phyloP scores from a whole-genome alignment of 2,888 invertebrate species.

The Trissoscelio sp. region DNA sequence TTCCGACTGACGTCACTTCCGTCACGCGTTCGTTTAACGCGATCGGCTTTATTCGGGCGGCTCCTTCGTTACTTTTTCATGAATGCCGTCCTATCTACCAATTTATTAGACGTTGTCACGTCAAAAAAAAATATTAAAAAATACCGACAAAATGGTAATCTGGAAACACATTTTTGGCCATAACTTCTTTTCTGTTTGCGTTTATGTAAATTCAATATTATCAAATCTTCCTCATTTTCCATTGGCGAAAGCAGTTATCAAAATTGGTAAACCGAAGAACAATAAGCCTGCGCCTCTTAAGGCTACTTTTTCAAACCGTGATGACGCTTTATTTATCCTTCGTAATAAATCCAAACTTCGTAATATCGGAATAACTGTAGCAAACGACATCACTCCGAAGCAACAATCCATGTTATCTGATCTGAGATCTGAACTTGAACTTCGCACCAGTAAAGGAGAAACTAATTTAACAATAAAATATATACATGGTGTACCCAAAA shows the following conservation, averaged over 20 bases:
- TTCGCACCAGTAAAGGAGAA: background rate
- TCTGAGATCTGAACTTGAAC: background rate
- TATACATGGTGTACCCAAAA: background rate
- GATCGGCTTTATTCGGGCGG: too few relatives aligned
- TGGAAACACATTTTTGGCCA: too few relatives aligned
- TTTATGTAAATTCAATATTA: constrained; percentile 9
- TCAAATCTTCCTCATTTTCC: constrained; percentile 20
- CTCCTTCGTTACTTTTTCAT: too few relatives aligned
- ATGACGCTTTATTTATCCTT: constrained; percentile 10
- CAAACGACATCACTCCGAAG: constrained; percentile 25
- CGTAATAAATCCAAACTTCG: constrained; percentile 2
- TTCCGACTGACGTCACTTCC: too few relatives aligned
- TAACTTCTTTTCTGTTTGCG: too few relatives aligned
- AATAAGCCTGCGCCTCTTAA: background rate
- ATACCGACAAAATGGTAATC: too few relatives aligned
- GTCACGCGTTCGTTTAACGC: too few relatives aligned
- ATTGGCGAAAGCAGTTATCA: background rate
- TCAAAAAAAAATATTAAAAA: too few relatives aligned
- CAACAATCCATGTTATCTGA: background rate
- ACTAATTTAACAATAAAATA: background rate
- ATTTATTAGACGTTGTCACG: too few relatives aligned
- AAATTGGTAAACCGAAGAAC: constrained; percentile 1
- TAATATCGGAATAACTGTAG: background rate
- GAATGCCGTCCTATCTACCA: too few relatives aligned
- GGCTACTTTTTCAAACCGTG: constrained; percentile 3